These are phyloP conservation scores for Drosophila subquinaria DNA, from an alignment of 2,888 invertebrate genomes.

Conservation along the genomic window DNA sequence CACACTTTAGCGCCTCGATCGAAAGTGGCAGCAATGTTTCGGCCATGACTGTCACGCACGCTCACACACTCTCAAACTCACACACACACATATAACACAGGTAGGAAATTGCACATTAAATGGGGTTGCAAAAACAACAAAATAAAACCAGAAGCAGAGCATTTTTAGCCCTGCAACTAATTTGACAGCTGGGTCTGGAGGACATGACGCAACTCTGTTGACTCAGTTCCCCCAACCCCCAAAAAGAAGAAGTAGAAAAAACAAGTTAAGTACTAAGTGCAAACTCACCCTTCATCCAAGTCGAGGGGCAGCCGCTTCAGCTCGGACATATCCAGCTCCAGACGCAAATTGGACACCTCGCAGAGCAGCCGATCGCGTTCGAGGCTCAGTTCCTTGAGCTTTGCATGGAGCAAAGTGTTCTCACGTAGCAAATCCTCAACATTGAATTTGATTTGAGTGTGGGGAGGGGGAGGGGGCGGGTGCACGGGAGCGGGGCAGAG, in stretches of 20 bases:
- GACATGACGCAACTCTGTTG: conserved; percentile 65
- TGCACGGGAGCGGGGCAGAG: conserved; percentile 44
- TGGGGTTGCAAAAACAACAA: conserved; percentile 67
- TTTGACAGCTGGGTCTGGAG: conserved; percentile 56
- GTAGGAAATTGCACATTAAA: conserved; percentile 48
- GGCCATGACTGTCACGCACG: conserved; percentile 58
- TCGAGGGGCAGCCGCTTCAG: conserved; percentile 83
- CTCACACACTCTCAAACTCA: conserved; percentile 4
- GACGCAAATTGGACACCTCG: conserved; percentile 84
- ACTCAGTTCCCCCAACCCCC: conserved; percentile 44
- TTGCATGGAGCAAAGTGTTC: conserved; percentile 82
- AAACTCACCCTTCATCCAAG: conserved; percentile 83
- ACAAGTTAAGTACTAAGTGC: conserved; percentile 15
- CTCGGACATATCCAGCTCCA: conserved; percentile 85
- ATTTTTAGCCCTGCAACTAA: conserved; percentile 56
- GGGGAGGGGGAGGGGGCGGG: conserved; percentile 37
- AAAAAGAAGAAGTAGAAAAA: conserved; percentile 1
- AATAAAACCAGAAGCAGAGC: conserved; percentile 53
- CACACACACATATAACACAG: conserved; percentile 35
- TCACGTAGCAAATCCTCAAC: conserved; percentile 83
- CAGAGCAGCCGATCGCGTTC: conserved; percentile 85
- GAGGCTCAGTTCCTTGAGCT: conserved; percentile 82
- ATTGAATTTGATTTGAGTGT: conserved; percentile 55
- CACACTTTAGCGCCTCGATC: conserved; percentile 27
- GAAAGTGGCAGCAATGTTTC: conserved; percentile 37